Conservation (phyloP, 2,797 vertebrate genomes). For the Lacerta viridis region DNA sequence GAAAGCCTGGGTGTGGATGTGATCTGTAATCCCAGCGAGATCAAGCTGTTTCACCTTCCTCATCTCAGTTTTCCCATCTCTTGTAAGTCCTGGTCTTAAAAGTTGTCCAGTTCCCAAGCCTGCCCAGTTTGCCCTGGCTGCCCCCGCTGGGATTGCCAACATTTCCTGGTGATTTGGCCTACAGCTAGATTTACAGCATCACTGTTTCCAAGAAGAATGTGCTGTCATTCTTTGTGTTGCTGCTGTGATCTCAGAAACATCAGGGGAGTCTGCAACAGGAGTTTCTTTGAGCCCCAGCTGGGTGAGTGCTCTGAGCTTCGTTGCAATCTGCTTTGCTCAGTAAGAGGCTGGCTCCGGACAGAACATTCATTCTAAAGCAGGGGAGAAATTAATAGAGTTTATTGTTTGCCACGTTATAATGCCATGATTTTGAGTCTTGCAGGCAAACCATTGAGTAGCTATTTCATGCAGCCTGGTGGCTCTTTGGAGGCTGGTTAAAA, state of each 20-base stretch:
- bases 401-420: not conserved
- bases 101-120: not conserved
- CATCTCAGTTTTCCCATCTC: not conserved
- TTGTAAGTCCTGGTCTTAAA: not conserved
- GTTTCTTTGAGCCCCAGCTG: not conserved
- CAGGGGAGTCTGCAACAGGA: not conserved
- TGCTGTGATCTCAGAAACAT: not conserved
- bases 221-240: not conserved
- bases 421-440: not conserved
- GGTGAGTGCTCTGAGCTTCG: not conserved
- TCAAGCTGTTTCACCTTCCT: not conserved
- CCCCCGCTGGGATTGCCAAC: not conserved
- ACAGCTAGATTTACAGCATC: not conserved
- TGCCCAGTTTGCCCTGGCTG: too few species aligned
- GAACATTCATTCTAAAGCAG: not conserved
- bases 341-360: not conserved
- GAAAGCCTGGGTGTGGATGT: not conserved
- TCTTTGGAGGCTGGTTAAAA: not conserved
- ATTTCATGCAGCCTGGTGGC: not conserved
- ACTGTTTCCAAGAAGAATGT: not conserved
- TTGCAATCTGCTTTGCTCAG: not conserved
- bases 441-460: not conserved
- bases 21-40: not conserved
- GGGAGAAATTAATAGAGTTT: rapidly evolving
- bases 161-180: not conserved